A percentile compares a stretch with the other conserved stretches of the same genome.
These are phyloP conservation scores for Drosophila ironensis DNA, from an alignment of 1,140 invertebrate genomes.

Conservation along the genomic window DNA sequence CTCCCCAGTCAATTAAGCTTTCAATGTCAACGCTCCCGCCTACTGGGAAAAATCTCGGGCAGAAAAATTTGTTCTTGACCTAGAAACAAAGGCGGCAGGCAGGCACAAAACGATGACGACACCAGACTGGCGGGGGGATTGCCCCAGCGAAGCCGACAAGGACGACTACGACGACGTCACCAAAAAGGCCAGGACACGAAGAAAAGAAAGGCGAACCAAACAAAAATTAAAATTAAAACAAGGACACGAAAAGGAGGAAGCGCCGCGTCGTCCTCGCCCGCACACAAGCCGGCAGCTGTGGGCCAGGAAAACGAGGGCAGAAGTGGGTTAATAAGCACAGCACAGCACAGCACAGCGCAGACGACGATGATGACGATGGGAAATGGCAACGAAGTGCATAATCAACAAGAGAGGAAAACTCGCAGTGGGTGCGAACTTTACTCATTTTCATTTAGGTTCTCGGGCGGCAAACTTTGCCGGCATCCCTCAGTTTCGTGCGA, in stretches of 20 bases:
- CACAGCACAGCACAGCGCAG: conserved; percentile 68
- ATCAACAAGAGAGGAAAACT: conserved; percentile 56
- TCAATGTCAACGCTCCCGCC: conserved; percentile 45
- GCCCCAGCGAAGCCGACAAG: too few species aligned
- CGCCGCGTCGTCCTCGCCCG: conserved; percentile 34
- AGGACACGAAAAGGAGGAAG: conserved; percentile 70
- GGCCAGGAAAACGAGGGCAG: conserved; percentile 21
- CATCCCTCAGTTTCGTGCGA: conserved; percentile 2
- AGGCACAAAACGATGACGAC: conserved; percentile 67
- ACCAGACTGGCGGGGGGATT: conserved; percentile 35
- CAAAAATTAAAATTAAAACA: conserved; percentile 81
- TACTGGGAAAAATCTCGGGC: conserved; percentile 18
- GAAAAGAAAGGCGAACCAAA: conserved; percentile 69
- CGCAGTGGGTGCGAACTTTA: conserved; percentile 61
- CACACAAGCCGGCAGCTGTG: conserved; percentile 12
- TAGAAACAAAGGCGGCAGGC: conserved; percentile 68
- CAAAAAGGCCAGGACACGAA: conserved; percentile 52
- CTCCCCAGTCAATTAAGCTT: conserved; percentile 32
- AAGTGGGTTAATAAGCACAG: conserved; percentile 80
- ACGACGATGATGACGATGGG: conserved; percentile 53
- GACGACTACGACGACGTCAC: conserved; percentile 59
- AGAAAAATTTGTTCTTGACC: conserved; percentile 76
- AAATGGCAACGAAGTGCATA: conserved; percentile 63
- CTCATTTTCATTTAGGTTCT: conserved; percentile 46
- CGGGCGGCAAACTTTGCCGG: conserved; percentile 61